Evolutionary conservation across 2,888 invertebrate species (phyloP), one percentile per base, ranked within the genome.

Genomic region (Buathra laborator): DNA sequence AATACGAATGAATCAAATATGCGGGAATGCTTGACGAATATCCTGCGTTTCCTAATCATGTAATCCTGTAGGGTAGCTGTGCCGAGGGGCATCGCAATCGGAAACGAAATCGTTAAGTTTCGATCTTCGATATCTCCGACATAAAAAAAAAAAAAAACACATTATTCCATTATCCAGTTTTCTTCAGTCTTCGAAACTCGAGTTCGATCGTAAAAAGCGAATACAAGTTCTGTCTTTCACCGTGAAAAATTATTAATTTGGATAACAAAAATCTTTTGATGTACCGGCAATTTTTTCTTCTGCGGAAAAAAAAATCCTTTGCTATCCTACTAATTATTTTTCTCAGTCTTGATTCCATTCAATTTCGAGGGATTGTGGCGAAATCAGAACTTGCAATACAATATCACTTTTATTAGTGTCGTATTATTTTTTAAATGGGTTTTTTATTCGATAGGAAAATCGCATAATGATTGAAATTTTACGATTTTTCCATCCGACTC

Each of bases 1-100:
- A 53, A 76, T 51, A 56, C 37, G 62, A 76, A 78, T 70, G 64
- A 74, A 59, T 62, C 56, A 68, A 71, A 71, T 48, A 51, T 24
- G 53, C 37, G 68, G 74, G 66, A 72, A 44, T 68, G 48, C 75
- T 74, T 24, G 66, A 56, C 64, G 32, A 64, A 44, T 67, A 74
- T 67, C 64, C 74, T 71, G 74, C 84, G 70, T 78, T 78, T 85
- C 64, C 46, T 78, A 81, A 85, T 75, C 74, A 79, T 78, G 48
- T 82, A 82, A 82, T 75, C 74, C 56, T 44, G 64, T 82, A 82
- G 75, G 82, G 56, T 82, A 70, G 44, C 24, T 46, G 46, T 43
- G 72, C 51, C 48, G 32, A 48, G 29, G 64, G 59, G 6, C 24
- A 10, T 62, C 29, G 59, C 24, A 29, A 29, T 29, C n/a, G 59